Evolutionary conservation across 2,888 invertebrate genomes (phyloP), one percentile per base, ranked within the genome.

Genomic region (Brenthis ino): DNA sequence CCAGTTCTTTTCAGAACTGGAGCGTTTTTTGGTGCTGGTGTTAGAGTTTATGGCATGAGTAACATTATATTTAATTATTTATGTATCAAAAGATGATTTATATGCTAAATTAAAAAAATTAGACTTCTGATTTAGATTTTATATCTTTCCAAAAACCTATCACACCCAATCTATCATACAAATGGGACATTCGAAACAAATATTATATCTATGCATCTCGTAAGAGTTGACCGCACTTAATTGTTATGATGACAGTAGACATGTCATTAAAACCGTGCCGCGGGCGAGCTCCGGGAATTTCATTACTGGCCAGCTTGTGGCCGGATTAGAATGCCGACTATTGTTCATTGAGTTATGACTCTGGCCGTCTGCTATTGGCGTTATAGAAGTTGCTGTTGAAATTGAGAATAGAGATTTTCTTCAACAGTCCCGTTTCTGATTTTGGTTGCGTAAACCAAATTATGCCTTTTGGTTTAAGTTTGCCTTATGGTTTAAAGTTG

Each of bases 341-440:
- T 91, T 91, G 91, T 90, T 77, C 87, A 83, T 84, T 91, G 91
- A 91, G 83, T 91, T 91, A 91, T 89, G 75, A 85, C 55, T 51
- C 37, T 70, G 70, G 68, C 69, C 67, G 72, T 56, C 70, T 78
- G 79, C 79, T 78, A 77, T 77, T 76, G 80, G 75, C 70, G 77
- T 79, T 76, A 77, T 80, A 77, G 71, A 77, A 65, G 81, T 72
- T 33, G 71, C 72, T 16, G 80, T 53, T 12, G 2, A 48, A 58
- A 16, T 71, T 14, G 3, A 24, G 69, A 72, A 68, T 73, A 11
- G 13, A 77, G 24, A 1, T 54, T 68, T 75, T 71, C 55, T 1
- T 14, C 3, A 73, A 63, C n/a, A 69, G 65, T 14, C 63, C 12
- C 37, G 6, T 67, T 53, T 51, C n/a, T 43, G 11, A 24, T 37